phyloP scores from a whole-genome alignment of 2,797 vertebrate genomes.

The Sebastes matsubarae region DNA sequence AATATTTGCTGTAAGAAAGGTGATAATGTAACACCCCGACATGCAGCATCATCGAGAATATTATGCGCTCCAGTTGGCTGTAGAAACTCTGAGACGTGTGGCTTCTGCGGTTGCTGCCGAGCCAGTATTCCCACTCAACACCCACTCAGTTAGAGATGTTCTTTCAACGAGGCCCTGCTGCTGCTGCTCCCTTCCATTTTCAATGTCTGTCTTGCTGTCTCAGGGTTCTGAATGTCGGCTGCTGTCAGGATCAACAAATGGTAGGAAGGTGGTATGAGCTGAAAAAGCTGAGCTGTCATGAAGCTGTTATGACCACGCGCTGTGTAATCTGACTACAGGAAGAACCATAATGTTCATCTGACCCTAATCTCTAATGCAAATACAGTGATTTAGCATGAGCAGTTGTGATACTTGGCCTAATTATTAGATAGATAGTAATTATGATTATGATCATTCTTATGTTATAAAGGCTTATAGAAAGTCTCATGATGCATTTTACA shows the following conservation, averaged over 20 bases:
- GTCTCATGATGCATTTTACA: background rate
- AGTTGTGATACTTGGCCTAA: background rate
- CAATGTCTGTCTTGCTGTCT: slow-evolving; percentile 43
- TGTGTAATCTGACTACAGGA: background rate
- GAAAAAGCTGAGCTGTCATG: background rate
- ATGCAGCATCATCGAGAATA: slow-evolving; percentile 11
- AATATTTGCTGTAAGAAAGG: background rate
- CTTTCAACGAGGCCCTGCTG: slow-evolving; percentile 34
- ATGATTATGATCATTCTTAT: background rate
- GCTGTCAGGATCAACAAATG: slow-evolving; percentile 52
- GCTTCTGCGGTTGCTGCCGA: slow-evolving; percentile 31
- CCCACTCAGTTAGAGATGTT: slow-evolving; percentile 59
- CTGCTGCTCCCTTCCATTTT: slow-evolving; percentile 44
- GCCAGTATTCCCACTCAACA: slow-evolving; percentile 63
- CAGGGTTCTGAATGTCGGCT: slow-evolving; percentile 31
- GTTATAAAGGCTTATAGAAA: background rate
- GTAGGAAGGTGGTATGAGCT: slow-evolving; percentile 6
- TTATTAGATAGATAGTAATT: background rate
- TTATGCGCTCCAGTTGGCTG: slow-evolving; percentile 23
- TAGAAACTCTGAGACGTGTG: slow-evolving; percentile 20
- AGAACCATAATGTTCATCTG: background rate
- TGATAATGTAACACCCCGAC: background rate
- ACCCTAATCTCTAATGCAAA: background rate
- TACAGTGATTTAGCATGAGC: background rate
- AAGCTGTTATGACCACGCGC: background rate